Percentiles rank a stretch among this genome's conserved stretches.
These are phyloP conservation scores for Heliocidaris erythrogramma DNA, from an alignment of 35 echinoderm and acorn worm genomes.

Conservation along the genomic window DNA sequence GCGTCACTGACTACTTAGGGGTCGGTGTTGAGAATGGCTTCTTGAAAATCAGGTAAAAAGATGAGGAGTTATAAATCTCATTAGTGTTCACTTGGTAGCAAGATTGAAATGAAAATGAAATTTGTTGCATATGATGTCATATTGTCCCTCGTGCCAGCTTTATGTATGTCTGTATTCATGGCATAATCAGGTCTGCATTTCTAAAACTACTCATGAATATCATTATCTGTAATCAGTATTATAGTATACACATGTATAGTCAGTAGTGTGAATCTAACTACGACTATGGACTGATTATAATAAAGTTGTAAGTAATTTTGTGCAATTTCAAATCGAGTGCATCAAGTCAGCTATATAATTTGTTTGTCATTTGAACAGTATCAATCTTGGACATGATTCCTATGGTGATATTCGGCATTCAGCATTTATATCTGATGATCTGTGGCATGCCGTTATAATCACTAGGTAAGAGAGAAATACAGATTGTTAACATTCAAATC, in stretches of 20 bases:
- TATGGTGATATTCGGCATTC: constrained; percentile 20
- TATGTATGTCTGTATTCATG: too few species aligned
- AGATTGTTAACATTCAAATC: background rate
- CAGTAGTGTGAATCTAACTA: too few species aligned
- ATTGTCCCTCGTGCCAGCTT: too few species aligned
- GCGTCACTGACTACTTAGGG: constrained; percentile 67
- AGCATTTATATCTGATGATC: constrained; percentile 19
- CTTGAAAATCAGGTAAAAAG: constrained; percentile 75
- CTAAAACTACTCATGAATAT: too few species aligned
- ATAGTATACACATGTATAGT: too few species aligned
- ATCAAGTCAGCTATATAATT: background rate
- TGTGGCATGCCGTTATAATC: constrained; percentile 53
- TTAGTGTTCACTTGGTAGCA: background rate
- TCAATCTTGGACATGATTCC: constrained; percentile 61
- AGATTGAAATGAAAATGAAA: background rate
- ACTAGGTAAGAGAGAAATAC: constrained; percentile 28
- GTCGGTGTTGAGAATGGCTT: constrained; percentile 68
- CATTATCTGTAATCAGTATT: too few species aligned
- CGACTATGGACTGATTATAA: too few species aligned
- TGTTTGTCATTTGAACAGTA: background rate
- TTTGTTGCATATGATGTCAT: too few species aligned
- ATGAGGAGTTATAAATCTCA: background rate
- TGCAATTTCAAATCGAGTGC: background rate
- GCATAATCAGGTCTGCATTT: too few species aligned
- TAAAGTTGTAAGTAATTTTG: too few species aligned